These are phyloP conservation scores for Fratercula arctica DNA, from an alignment of 2,797 vertebrate genomes.

Conservation along the genomic window DNA sequence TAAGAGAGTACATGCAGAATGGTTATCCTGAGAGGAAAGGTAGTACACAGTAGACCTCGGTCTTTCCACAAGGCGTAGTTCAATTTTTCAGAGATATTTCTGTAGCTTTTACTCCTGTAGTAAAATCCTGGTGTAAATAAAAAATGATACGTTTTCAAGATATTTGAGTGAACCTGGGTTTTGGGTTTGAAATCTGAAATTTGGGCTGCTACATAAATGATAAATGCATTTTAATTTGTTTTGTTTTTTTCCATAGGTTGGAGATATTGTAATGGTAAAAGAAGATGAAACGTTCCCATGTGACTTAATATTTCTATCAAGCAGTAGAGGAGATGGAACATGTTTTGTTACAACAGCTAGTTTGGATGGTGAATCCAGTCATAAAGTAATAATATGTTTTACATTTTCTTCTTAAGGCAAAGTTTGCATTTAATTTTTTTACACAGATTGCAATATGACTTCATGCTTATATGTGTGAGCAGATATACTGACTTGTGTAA, in stretches of 20 bases:
- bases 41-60: background rate
- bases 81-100: background rate
- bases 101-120: background rate
- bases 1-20: background rate
- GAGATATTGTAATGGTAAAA: constrained; percentile 92
- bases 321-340: constrained; percentile 90
- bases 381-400: constrained; percentile 83
- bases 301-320: constrained; percentile 92
- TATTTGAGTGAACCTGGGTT: background rate
- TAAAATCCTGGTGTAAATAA: background rate
- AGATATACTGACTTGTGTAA: background rate
- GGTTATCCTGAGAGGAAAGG: background rate
- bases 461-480: background rate
- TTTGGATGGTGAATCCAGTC: constrained; percentile 96
- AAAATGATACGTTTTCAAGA: background rate
- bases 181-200: background rate
- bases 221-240: background rate
- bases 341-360: constrained; percentile 96
- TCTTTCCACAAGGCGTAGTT: background rate
- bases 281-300: constrained; percentile 95
- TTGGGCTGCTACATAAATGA: background rate
- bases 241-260: constrained; percentile 80
- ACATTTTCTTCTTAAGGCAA: background rate
- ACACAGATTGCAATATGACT: background rate
- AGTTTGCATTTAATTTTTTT: background rate